A percentile compares a stretch with the other conserved stretches of the same genome.
Conservation (phyloP, 2,113 vertebrate species). For the Ochotona curzoniae region DNA sequence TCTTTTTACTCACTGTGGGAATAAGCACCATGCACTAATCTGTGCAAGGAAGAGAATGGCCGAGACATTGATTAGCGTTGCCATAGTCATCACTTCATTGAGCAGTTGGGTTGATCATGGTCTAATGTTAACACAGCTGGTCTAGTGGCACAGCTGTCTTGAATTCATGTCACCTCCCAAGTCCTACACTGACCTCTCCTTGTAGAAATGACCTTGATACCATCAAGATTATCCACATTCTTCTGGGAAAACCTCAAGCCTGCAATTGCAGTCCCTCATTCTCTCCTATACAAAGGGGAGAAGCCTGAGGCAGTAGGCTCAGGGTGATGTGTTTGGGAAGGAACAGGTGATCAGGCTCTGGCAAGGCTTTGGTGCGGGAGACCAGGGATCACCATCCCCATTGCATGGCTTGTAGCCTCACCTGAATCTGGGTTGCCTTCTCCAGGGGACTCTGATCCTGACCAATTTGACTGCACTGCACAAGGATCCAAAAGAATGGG, state of each 20-base stretch:
- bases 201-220: not conserved
- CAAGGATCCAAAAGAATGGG: constrained; percentile 90
- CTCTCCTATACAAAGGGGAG: not conserved
- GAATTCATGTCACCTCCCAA: not conserved
- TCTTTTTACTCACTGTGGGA: not conserved
- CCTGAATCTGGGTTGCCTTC: constrained; percentile 24
- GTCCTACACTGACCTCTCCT: not conserved
- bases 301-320: rapidly evolving
- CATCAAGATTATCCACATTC: not conserved
- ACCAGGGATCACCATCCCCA: rapidly evolving
- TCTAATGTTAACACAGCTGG: too few species aligned
- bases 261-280: not conserved
- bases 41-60: not conserved
- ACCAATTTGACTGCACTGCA: constrained; percentile 89
- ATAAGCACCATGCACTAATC: rapidly evolving
- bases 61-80: not conserved
- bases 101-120: not conserved
- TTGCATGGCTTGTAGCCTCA: not conserved
- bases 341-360: not conserved
- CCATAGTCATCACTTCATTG: not conserved
- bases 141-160: not conserved
- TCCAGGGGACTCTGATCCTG: constrained; percentile 88
- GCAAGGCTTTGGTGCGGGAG: rapidly evolving
- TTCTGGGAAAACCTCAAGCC: not conserved
- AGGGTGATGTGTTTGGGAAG: too few species aligned